These are phyloP conservation scores for Silurus lanzhouensis DNA, from an alignment of 2,797 vertebrate species.

Conservation along the genomic window DNA sequence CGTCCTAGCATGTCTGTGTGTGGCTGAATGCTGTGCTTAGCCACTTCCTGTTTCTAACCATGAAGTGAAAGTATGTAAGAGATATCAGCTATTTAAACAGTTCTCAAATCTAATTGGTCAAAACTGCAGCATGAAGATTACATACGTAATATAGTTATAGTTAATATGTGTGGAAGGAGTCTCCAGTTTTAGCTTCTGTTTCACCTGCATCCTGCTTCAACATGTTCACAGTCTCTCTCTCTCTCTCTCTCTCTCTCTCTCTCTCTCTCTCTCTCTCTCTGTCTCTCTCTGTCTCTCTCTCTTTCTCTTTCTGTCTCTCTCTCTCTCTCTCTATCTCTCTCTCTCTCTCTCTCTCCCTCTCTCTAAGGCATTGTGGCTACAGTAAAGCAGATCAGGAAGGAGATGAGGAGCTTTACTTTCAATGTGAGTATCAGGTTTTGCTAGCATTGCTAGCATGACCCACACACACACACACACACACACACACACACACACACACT, in stretches of 20 bases:
- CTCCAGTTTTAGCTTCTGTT: neutral
- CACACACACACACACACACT: constrained; percentile 4
- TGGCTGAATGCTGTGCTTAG: constrained; percentile 16
- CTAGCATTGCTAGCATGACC: neutral
- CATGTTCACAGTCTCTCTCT: constrained; percentile 31
- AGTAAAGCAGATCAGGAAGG: constrained; percentile 99
- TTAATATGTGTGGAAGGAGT: neutral
- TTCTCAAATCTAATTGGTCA: constrained; percentile 14
- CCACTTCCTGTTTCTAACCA: neutral
- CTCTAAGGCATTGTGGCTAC: constrained; percentile 93
- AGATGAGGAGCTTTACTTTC: constrained; percentile 99
- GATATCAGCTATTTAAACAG: neutral
- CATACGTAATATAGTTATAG: too few species aligned
- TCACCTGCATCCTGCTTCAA: neutral
- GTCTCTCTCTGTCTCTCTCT: constrained; percentile 14
- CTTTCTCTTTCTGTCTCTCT: constrained; percentile 18
- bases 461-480: neutral
- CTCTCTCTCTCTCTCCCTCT: constrained; percentile 13
- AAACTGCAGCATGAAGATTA: neutral
- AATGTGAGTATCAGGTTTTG: constrained; percentile 87
- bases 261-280: constrained; percentile 8
- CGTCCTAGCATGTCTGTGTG: constrained; percentile 9
- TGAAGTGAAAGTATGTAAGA: neutral
- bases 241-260: constrained; percentile 15
- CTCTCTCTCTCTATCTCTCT: neutral